These are phyloP conservation scores for Spongilla lacustris DNA, from an alignment of 37 sponge, comb jelly and placozoan genomes.

Conservation along the genomic window DNA sequence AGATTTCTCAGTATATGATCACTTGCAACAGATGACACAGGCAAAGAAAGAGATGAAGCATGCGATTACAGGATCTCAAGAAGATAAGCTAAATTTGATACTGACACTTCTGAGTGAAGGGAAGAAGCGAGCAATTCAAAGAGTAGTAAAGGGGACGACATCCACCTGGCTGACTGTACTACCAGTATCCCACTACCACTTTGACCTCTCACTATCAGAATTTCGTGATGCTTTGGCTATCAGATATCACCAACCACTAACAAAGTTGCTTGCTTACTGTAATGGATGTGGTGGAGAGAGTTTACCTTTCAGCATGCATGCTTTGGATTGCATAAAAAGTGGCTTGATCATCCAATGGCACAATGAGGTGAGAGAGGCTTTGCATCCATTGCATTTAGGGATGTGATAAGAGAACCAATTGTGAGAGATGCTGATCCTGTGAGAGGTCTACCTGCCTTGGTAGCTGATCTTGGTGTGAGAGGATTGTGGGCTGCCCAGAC, in stretches of 20 bases:
- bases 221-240: constrained; percentile 49
- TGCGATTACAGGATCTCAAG: too few species aligned
- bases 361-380: constrained; percentile 49
- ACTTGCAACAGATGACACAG: too few species aligned
- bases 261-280: constrained; percentile 13
- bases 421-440: constrained; percentile 26
- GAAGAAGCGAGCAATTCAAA: too few species aligned
- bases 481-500: too few species aligned
- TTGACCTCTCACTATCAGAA: constrained; percentile 21
- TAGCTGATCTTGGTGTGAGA: constrained; percentile 51
- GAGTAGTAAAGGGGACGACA: too few species aligned
- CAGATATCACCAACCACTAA: constrained; percentile 1
- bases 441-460: constrained; percentile 3
- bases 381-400: constrained; percentile 28
- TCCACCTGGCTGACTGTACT: constrained; percentile 24
- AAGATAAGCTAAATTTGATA: too few species aligned
- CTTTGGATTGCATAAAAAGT: constrained; percentile 36
- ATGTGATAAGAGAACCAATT: constrained; percentile 34
- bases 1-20: too few species aligned
- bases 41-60: too few species aligned
- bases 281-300: constrained; percentile 43
- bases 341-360: constrained; percentile 29
- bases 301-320: too few species aligned
- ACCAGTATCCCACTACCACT: constrained; percentile 26
- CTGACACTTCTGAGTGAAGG: too few species aligned